Conservation (phyloP, 1,140 invertebrate genomes). For the Subanguina moxae region DNA sequence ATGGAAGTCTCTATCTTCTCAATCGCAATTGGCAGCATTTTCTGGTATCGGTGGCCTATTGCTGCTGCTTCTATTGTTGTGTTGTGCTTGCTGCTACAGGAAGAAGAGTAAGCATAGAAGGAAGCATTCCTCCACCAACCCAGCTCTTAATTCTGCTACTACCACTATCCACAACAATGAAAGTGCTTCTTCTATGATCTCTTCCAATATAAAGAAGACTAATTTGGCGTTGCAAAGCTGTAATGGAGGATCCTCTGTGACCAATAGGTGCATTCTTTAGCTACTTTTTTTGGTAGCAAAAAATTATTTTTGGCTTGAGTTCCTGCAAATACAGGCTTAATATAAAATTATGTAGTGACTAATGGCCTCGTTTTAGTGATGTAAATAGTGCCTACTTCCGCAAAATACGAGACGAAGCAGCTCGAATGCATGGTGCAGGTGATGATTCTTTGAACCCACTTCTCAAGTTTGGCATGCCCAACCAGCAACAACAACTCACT, state of each 20-base stretch:
- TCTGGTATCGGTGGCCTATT: constrained; percentile 29
- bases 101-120: constrained; percentile 20
- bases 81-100: constrained; percentile 38
- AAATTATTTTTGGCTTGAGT: too few relatives aligned
- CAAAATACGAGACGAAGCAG: constrained; percentile 32
- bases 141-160: not conserved
- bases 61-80: constrained; percentile 39
- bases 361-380: constrained; percentile 33
- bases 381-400: constrained; percentile 45
- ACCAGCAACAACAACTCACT: constrained; percentile 20
- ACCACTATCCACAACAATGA: constrained; percentile 12
- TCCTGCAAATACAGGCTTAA: too few relatives aligned
- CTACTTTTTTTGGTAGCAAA: too few relatives aligned
- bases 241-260: constrained; percentile 14
- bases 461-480: constrained; percentile 1
- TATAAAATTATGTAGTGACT: too few relatives aligned
- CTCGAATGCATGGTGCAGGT: constrained; percentile 2
- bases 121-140: constrained; percentile 7
- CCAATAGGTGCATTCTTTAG: constrained; percentile 10
- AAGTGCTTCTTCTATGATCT: constrained; percentile 40
- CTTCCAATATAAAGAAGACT: constrained; percentile 30
- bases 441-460: constrained; percentile 26
- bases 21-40: constrained; percentile 28
- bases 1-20: constrained; percentile 40
- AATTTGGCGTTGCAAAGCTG: constrained; percentile 19